These are phyloP conservation scores for Hanleya hanleyi DNA, from an alignment of 2,888 invertebrate genomes.

Conservation along the genomic window DNA sequence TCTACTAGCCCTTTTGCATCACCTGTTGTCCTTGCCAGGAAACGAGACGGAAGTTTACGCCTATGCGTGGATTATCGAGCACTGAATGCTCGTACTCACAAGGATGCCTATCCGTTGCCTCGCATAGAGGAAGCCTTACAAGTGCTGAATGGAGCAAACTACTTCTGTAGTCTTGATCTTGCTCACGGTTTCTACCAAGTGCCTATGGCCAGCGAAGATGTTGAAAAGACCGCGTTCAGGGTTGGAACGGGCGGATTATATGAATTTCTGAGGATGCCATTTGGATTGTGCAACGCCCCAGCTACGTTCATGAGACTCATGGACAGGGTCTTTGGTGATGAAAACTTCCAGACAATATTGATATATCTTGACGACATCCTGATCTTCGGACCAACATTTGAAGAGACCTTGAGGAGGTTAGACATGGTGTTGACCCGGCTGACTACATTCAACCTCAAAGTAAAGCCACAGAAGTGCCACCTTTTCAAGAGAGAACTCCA, in stretches of 20 bases:
- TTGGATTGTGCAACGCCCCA: slow-evolving; percentile 40
- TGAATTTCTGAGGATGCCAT: slow-evolving; percentile 38
- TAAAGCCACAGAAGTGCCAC: neutral
- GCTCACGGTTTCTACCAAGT: slow-evolving; percentile 44
- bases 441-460: neutral
- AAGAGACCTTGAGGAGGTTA: no score
- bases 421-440: slow-evolving; percentile 20
- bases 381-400: no score
- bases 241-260: slow-evolving; percentile 24
- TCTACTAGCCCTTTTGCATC: slow-evolving; percentile 38
- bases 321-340: slow-evolving; percentile 37
- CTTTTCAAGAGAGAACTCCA: neutral
- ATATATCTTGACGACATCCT: slow-evolving; percentile 46
- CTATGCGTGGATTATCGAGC: slow-evolving; percentile 49
- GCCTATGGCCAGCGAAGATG: slow-evolving; percentile 31
- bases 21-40: slow-evolving; percentile 43
- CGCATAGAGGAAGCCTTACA: slow-evolving; percentile 49
- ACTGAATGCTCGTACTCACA: slow-evolving; percentile 44
- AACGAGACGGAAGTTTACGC: slow-evolving; percentile 33
- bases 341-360: slow-evolving; percentile 34
- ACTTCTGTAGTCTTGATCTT: slow-evolving; percentile 39
- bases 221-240: slow-evolving; percentile 41
- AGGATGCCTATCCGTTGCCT: slow-evolving; percentile 50
- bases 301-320: slow-evolving; percentile 41
- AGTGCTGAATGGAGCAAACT: slow-evolving; percentile 31